These are phyloP conservation scores for Urosaurus nigricauda DNA, from an alignment of 2,797 vertebrate species.

Conservation along the genomic window DNA sequence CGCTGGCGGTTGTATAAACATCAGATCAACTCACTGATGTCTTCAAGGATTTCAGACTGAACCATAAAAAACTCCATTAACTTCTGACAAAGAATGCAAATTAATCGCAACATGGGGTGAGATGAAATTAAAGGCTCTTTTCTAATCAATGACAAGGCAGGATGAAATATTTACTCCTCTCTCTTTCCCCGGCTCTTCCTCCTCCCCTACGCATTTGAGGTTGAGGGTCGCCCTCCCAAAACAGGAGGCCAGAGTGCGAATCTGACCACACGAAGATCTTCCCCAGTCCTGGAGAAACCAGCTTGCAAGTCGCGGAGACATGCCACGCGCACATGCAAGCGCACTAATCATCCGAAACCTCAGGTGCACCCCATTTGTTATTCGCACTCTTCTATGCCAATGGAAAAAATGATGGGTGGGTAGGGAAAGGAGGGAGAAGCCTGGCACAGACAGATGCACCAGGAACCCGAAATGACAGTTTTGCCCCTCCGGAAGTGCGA, in stretches of 20 bases:
- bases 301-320: constrained; percentile 75
- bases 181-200: constrained; percentile 68
- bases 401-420: constrained; percentile 55
- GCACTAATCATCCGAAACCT: constrained; percentile 82
- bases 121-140: constrained; percentile 99
- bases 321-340: constrained; percentile 54
- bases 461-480: constrained; percentile 97
- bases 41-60: constrained; percentile 97
- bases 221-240: constrained; percentile 71
- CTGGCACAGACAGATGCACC: constrained; percentile 94
- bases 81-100: constrained; percentile 99
- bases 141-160: constrained; percentile 99
- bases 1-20: constrained; percentile 99
- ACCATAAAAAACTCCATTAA: constrained; percentile 99
- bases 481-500: constrained; percentile 95
- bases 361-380: constrained; percentile 88
- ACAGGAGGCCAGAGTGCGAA: constrained; percentile 76
- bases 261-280: constrained; percentile 67
- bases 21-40: constrained; percentile 97
- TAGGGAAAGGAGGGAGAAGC: constrained; percentile 55
- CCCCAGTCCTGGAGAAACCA: constrained; percentile 64
- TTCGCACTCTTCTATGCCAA: constrained; percentile 82
- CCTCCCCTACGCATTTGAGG: constrained; percentile 68
- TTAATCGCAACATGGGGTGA: constrained; percentile 99
- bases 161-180: constrained; percentile 85